These are phyloP conservation scores for Orchesella cincta DNA, from an alignment of 1,140 invertebrate species.

Conservation along the genomic window DNA sequence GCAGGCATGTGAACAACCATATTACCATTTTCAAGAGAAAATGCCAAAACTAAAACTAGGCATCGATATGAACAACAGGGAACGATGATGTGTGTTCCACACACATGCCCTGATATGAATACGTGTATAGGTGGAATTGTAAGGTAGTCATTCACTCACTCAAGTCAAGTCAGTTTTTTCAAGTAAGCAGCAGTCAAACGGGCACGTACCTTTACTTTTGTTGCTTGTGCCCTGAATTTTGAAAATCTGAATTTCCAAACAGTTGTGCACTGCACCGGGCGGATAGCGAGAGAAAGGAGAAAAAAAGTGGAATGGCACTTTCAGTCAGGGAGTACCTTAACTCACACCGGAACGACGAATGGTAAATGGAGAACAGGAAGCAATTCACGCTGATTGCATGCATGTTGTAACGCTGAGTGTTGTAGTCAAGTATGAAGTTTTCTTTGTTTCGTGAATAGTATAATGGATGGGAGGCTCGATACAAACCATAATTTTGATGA, in stretches of 20 bases:
- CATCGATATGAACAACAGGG: not conserved
- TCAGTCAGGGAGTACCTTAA: not conserved
- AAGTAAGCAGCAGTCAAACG: not conserved
- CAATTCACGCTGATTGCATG: slow-evolving; percentile 6
- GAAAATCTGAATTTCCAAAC: slow-evolving; percentile 14
- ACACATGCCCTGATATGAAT: not conserved
- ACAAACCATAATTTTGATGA: too few species aligned
- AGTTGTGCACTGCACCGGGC: not conserved
- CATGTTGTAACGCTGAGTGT: too few species aligned
- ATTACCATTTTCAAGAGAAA: not conserved
- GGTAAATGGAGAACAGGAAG: not conserved
- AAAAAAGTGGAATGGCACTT: not conserved
- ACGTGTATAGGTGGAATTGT: not conserved
- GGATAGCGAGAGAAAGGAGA: not conserved
- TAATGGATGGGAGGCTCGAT: too few species aligned
- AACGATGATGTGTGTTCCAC: not conserved
- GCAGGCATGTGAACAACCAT: slow-evolving; percentile 1
- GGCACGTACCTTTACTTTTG: slow-evolving; percentile 23
- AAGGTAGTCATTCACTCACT: not conserved
- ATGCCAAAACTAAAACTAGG: not conserved
- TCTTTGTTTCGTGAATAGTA: too few species aligned
- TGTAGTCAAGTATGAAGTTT: not conserved
- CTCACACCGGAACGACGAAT: not conserved
- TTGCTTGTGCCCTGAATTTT: slow-evolving; percentile 21
- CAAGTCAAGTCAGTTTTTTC: not conserved